Evolutionary conservation across 2,797 vertebrate genomes (phyloP), one percentile per base, ranked within the genome.

Genomic region (Acanthurus lineatus): DNA sequence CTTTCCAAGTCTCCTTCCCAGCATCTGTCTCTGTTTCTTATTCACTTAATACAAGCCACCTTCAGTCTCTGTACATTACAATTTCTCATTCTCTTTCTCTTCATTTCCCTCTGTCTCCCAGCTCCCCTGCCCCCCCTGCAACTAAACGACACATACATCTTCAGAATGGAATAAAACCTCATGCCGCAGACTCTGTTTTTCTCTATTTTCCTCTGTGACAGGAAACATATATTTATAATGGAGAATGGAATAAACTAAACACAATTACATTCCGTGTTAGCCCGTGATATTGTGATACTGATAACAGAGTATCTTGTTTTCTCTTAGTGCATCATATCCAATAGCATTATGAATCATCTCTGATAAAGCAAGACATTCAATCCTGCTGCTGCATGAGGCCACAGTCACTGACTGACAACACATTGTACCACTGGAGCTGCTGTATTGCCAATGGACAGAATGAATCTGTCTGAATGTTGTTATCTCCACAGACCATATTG

Each of bases 401-500:
- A 59, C 75, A 48, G 65, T 68, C 47, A 52, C 84, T 75, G 77
- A 84, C 77, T 82, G 89, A 87, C 86, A 82, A 57, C 65, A 54
- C 71, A 79, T 74, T 73, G 84, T 59, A 66, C 67, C 63, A 70
- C 63, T 79, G 80, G 20, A 22, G 72, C 74, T 66, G 73, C 69
- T 66, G 64, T 69, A 63, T 79, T 78, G 88, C 84, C 78, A 79
- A 58, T 57, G 81, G 59, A 73, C 77, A 76, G 80, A 87, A 84
- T 74, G 76, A 89, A 82, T 87, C 76, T 77, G 81, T 83, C 89
- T 86, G 73, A 85, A 83, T 82, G 76, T 47, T 63, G 87, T 93
- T 93, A 94, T 93, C 91, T 86, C 76, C 28, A 5, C 79, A 49
- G 40, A 85, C 81, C 92, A 93, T 81, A 92, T 92, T 93, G 91